These are phyloP conservation scores for Scrobipalpa costella DNA, from an alignment of 2,888 invertebrate species.

Conservation along the genomic window DNA sequence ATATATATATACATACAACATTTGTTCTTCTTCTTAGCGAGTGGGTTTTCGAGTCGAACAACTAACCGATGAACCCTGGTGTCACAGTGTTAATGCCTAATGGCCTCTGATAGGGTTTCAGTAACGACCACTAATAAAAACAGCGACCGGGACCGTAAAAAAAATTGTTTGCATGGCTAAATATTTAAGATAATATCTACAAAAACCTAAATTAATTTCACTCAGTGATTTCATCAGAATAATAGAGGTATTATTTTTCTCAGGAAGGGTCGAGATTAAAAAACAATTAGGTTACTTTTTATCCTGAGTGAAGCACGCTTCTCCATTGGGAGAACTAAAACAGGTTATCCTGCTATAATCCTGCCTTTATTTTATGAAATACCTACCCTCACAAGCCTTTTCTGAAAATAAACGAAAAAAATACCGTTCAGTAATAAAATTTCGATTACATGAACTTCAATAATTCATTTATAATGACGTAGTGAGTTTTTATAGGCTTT, in stretches of 20 bases:
- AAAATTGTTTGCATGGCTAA: no score
- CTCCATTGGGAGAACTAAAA: constrained; percentile 22
- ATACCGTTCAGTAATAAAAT: neutral
- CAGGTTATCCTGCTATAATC: constrained; percentile 6
- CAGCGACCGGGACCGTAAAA: no score
- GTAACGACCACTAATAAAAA: no score
- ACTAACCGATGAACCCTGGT: no score
- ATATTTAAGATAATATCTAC: neutral
- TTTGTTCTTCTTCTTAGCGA: no score
- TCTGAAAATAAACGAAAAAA: neutral
- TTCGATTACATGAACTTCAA: no score
- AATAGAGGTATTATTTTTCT: constrained; percentile 18
- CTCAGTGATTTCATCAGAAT: constrained; percentile 2
- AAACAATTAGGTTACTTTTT: constrained; percentile 30
- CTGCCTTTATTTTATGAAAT: constrained; percentile 15
- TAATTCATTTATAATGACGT: no score
- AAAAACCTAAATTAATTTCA: neutral
- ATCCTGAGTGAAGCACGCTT: constrained; percentile 22
- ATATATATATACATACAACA: no score
- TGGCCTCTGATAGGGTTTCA: no score
- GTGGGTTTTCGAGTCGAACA: no score
- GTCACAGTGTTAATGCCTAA: no score
- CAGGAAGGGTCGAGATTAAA: constrained; percentile 30
- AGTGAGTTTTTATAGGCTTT: no score
- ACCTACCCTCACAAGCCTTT: constrained; percentile 8